These are phyloP conservation scores for Belonocnema kinseyi DNA, from an alignment of 1,140 invertebrate species.

Conservation along the genomic window DNA sequence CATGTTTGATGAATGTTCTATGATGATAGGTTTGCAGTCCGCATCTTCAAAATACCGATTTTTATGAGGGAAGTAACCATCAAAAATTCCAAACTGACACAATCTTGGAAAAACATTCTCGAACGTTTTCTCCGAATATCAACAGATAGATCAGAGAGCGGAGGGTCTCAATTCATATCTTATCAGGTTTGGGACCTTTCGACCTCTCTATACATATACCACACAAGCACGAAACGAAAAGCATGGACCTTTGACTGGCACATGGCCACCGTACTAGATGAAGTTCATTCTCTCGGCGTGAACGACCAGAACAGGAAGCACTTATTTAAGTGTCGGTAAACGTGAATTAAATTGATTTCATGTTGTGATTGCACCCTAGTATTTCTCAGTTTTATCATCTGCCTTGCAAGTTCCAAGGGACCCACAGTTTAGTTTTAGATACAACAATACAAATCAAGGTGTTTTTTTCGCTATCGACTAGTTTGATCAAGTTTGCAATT, in stretches of 20 bases:
- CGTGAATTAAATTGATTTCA: constrained; percentile 42
- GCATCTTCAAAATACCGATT: constrained; percentile 2
- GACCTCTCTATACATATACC: constrained; percentile 42
- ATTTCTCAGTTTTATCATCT: constrained; percentile 33
- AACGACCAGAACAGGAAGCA: constrained; percentile 53
- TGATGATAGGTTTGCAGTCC: too few species aligned
- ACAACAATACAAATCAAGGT: too few species aligned
- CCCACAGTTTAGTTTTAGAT: too few species aligned
- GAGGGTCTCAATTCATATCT: constrained; percentile 42
- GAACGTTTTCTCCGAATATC: neutral
- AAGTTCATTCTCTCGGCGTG: constrained; percentile 49
- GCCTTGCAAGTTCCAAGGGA: neutral
- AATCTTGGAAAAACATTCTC: constrained; percentile 1
- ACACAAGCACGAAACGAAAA: constrained; percentile 47
- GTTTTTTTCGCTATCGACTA: too few species aligned
- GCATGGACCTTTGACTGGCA: constrained; percentile 52
- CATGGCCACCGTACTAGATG: constrained; percentile 45
- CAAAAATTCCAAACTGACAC: constrained; percentile 10
- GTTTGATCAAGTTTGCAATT: neutral
- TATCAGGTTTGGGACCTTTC: constrained; percentile 54
- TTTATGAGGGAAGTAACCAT: neutral
- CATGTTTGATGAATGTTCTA: too few species aligned
- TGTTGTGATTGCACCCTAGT: constrained; percentile 36
- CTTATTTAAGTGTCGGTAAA: constrained; percentile 55
- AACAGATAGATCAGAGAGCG: neutral